Percentiles rank a stretch among this genome's conserved stretches.
Evolutionary conservation across 1,140 invertebrate species (phyloP).

Genomic region (Drosophila lini): DNA sequence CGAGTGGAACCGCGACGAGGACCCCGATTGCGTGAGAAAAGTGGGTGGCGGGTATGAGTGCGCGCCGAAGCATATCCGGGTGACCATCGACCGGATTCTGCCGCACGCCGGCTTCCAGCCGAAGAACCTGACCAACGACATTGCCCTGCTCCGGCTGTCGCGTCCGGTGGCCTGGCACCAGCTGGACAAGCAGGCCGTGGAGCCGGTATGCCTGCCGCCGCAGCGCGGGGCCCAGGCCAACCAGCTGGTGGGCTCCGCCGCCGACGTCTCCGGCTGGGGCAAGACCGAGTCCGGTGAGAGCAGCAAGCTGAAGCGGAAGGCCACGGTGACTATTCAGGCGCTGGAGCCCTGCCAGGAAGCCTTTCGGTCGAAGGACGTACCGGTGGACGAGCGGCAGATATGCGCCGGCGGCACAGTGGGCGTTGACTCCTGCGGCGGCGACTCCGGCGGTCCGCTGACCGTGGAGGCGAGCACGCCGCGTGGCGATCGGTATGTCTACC

Average conservation of each 20-base stretch:
- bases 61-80: conserved; percentile 86
- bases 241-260: conserved; percentile 85
- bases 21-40: conserved; percentile 65
- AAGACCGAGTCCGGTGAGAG: conserved; percentile 86
- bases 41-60: conserved; percentile 74
- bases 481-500: conserved; percentile 49
- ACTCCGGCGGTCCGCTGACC: conserved; percentile 73
- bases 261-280: conserved; percentile 93
- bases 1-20: conserved; percentile 70
- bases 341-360: conserved; percentile 40
- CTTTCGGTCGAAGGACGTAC: neutral
- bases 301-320: conserved; percentile 63
- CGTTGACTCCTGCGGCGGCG: conserved; percentile 66
- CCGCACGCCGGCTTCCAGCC: conserved; percentile 38
- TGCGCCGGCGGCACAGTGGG: conserved; percentile 63
- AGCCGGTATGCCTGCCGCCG: conserved; percentile 92
- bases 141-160: conserved; percentile 90
- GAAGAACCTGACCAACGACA: conserved; percentile 86
- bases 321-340: conserved; percentile 44
- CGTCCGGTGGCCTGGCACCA: conserved; percentile 84
- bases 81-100: conserved; percentile 85
- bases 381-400: conserved; percentile 39
- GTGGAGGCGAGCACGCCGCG: conserved; percentile 36
- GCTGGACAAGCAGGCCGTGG: conserved; percentile 46
- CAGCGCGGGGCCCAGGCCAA: conserved; percentile 63